Conservation (phyloP, 1,140 invertebrate species). For the Pseudomyrmex gracilis region DNA sequence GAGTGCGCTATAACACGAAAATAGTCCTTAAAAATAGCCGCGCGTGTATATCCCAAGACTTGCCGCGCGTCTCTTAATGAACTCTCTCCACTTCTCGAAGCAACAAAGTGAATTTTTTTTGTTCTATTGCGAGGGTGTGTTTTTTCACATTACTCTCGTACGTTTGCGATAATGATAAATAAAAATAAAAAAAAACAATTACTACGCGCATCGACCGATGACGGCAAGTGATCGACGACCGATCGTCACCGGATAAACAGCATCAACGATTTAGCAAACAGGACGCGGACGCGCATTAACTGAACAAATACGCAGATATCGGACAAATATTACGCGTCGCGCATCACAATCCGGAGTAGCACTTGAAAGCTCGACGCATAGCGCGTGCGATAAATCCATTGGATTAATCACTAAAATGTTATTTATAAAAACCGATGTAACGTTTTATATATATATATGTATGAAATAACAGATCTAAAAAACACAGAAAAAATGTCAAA, state of each 20-base stretch:
- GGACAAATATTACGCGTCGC: not conserved
- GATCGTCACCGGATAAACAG: not conserved
- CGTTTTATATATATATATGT: no score
- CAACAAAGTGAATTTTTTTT: not conserved
- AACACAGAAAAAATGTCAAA: no score
- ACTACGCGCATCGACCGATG: not conserved
- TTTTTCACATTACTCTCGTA: not conserved
- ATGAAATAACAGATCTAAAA: no score
- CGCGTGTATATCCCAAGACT: no score
- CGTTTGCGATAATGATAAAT: not conserved
- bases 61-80: slow-evolving; percentile 7
- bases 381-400: not conserved
- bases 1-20: not conserved
- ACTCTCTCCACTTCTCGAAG: not conserved
- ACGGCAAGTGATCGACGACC: not conserved
- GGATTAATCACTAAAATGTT: not conserved
- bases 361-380: slow-evolving; percentile 5
- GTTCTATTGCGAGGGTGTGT: not conserved
- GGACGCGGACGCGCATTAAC: slow-evolving; percentile 21
- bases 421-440: no score
- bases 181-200: slow-evolving; percentile 16
- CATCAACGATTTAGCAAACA: slow-evolving; percentile 16
- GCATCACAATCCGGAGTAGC: slow-evolving; percentile 10
- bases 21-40: not conserved
- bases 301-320: slow-evolving; percentile 5